Percentiles rank a stretch among this genome's conserved stretches.
phyloP scores from a whole-genome alignment of 2,888 invertebrate genomes.

The Ophioninae sp. region DNA sequence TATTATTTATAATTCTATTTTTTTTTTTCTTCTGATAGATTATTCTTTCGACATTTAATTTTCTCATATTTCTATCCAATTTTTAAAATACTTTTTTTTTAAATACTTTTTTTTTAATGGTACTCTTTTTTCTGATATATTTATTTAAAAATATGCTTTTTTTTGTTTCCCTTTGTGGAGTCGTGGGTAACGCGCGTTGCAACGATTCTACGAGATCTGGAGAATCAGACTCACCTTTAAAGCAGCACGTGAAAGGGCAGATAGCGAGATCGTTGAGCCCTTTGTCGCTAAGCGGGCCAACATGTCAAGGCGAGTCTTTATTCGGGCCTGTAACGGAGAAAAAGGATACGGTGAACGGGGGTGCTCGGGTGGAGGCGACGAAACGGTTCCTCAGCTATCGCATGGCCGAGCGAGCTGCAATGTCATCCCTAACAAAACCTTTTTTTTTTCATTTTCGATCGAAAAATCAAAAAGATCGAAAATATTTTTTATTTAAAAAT shows the following conservation, averaged over 20 bases:
- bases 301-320: conserved; percentile 66
- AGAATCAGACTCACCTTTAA: conserved; percentile 53
- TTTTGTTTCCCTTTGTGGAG: not conserved
- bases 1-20: too few species aligned
- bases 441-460: too few species aligned
- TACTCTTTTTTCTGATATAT: too few species aligned
- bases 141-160: too few species aligned
- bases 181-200: conserved; percentile 1
- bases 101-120: too few species aligned
- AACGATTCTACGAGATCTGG: conserved; percentile 18
- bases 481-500: too few species aligned
- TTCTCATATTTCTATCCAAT: too few species aligned
- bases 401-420: not conserved
- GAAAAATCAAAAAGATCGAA: too few species aligned
- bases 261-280: conserved; percentile 56
- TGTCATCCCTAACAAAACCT: too few species aligned
- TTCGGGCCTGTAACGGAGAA: conserved; percentile 32
- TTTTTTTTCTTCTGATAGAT: too few species aligned
- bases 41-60: too few species aligned
- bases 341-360: conserved; percentile 41
- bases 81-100: too few species aligned
- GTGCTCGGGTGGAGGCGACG: conserved; percentile 62
- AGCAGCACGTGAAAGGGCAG: conserved; percentile 29
- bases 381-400: conserved; percentile 43
- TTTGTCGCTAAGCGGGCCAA: conserved; percentile 67